A percentile compares a stretch with the other conserved stretches of the same genome.
phyloP scores from a whole-genome alignment of 2,888 invertebrate species.

The Ectemnius cavifrons region DNA sequence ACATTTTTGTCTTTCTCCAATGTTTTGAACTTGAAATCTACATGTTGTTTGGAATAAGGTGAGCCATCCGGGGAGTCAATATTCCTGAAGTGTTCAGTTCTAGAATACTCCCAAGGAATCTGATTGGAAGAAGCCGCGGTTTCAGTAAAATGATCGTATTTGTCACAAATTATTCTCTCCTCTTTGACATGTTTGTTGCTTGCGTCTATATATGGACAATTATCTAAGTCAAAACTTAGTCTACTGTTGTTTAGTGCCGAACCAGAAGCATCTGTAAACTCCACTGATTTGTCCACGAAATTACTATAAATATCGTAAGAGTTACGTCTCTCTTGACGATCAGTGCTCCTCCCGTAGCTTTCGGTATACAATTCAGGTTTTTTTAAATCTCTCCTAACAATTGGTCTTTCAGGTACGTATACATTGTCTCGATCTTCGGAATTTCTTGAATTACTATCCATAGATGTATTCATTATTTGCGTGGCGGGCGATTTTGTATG shows the following conservation, averaged over 20 bases:
- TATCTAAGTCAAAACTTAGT: slow-evolving; percentile 36
- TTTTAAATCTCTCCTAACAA: slow-evolving; percentile 52
- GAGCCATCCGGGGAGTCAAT: slow-evolving; percentile 66
- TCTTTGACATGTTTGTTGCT: slow-evolving; percentile 60
- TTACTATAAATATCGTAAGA: slow-evolving; percentile 61
- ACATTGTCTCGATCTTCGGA: slow-evolving; percentile 54
- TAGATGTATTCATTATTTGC: slow-evolving; percentile 49
- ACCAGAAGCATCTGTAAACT: slow-evolving; percentile 64
- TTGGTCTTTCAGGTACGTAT: slow-evolving; percentile 55
- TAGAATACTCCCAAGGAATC: slow-evolving; percentile 32
- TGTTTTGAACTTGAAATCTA: slow-evolving; percentile 56
- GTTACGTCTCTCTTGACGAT: slow-evolving; percentile 55
- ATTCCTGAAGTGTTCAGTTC: slow-evolving; percentile 42
- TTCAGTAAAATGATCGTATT: slow-evolving; percentile 62
- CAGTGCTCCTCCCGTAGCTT: slow-evolving; percentile 38
- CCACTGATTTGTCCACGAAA: slow-evolving; percentile 66
- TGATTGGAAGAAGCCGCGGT: slow-evolving; percentile 55
- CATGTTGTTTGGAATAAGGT: slow-evolving; percentile 62
- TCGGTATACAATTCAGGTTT: slow-evolving; percentile 41
- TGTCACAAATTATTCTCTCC: slow-evolving; percentile 58
- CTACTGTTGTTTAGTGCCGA: slow-evolving; percentile 46
- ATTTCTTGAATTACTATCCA: slow-evolving; percentile 32
- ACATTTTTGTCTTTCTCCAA: slow-evolving; percentile 70
- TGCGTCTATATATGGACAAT: slow-evolving; percentile 45
- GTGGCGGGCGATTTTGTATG: slow-evolving; percentile 60